Evolutionary conservation across 2,888 invertebrate species (phyloP).

Genomic region (Caenorhabditis panamensis): DNA sequence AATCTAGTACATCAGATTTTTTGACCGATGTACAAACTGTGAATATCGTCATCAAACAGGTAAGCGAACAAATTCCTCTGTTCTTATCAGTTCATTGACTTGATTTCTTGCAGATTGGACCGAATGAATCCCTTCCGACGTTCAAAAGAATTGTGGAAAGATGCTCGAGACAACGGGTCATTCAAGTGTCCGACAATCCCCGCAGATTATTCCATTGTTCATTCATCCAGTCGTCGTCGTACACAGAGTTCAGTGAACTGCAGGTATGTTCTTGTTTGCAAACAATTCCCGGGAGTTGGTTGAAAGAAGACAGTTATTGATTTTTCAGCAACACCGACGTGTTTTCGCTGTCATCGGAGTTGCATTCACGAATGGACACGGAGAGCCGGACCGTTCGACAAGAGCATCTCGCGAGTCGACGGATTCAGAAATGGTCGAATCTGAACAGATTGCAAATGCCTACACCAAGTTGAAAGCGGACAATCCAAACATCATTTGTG

Average conservation of each 20-base stretch:
- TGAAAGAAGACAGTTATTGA: too few species aligned
- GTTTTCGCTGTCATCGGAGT: slow-evolving; percentile 78
- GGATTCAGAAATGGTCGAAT: slow-evolving; percentile 41
- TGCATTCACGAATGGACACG: slow-evolving; percentile 63
- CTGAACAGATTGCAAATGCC: slow-evolving; percentile 43
- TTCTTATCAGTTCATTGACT: not conserved
- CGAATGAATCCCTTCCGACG: slow-evolving; percentile 55
- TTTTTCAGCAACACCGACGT: slow-evolving; percentile 74
- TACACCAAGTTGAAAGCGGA: slow-evolving; percentile 63
- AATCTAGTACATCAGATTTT: slow-evolving; percentile 63
- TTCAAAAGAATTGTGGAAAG: slow-evolving; percentile 72
- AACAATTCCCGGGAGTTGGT: too few species aligned
- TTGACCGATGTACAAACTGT: slow-evolving; percentile 63
- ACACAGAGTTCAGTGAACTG: slow-evolving; percentile 75
- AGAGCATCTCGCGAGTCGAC: slow-evolving; percentile 47
- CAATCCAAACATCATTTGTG: slow-evolving; percentile 70
- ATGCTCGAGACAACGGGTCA: slow-evolving; percentile 65
- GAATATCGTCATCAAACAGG: slow-evolving; percentile 64
- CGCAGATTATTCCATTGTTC: slow-evolving; percentile 72
- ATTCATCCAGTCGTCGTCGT: slow-evolving; percentile 71
- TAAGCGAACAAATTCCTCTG: not conserved
- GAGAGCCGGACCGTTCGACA: slow-evolving; percentile 28
- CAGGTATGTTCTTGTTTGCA: slow-evolving; percentile 71
- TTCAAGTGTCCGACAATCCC: slow-evolving; percentile 76
- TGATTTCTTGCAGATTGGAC: slow-evolving; percentile 57